Percentiles rank a stretch among this genome's conserved stretches.
Evolutionary conservation across 2,888 invertebrate genomes (phyloP).

Genomic region (Callosobruchus maculatus): DNA sequence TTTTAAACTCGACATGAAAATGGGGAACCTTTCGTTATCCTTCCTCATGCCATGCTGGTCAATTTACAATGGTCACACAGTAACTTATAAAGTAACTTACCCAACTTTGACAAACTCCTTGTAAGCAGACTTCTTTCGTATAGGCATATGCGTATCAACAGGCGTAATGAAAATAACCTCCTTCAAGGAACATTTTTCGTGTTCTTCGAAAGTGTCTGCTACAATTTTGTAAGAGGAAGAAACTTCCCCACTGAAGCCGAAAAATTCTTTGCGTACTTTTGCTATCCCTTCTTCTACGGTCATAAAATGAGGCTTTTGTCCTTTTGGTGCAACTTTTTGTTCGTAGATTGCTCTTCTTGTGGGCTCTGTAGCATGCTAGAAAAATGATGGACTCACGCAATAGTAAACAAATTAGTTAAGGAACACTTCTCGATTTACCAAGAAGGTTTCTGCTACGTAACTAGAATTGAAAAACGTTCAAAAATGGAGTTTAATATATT

Average conservation of each 20-base stretch:
- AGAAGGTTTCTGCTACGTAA: too few species aligned
- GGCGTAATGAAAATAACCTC: conserved; percentile 58
- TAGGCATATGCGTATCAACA: conserved; percentile 55
- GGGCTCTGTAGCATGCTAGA: conserved; percentile 60
- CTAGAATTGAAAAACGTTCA: too few species aligned
- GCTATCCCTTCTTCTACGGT: conserved; percentile 58
- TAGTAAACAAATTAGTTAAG: background rate
- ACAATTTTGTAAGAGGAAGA: conserved; percentile 65
- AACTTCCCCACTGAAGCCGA: conserved; percentile 66
- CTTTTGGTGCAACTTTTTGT: conserved; percentile 59
- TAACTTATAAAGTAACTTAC: too few species aligned
- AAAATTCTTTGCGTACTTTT: conserved; percentile 58
- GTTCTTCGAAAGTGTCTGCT: conserved; percentile 63
- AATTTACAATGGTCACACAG: too few species aligned
- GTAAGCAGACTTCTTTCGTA: conserved; percentile 54
- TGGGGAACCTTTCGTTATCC: too few species aligned
- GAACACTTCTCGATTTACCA: too few species aligned
- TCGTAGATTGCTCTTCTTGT: conserved; percentile 59
- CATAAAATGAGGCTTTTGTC: conserved; percentile 56
- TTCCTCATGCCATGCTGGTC: too few species aligned
- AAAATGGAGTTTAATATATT: too few species aligned
- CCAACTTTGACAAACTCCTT: conserved; percentile 56
- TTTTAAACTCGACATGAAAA: too few species aligned
- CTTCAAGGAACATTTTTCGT: conserved; percentile 67
- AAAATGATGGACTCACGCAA: too few species aligned